Percentiles rank a stretch among this genome's conserved stretches.
These are phyloP conservation scores for Thereva nobilitata DNA, from an alignment of 2,888 invertebrate genomes.

Conservation along the genomic window DNA sequence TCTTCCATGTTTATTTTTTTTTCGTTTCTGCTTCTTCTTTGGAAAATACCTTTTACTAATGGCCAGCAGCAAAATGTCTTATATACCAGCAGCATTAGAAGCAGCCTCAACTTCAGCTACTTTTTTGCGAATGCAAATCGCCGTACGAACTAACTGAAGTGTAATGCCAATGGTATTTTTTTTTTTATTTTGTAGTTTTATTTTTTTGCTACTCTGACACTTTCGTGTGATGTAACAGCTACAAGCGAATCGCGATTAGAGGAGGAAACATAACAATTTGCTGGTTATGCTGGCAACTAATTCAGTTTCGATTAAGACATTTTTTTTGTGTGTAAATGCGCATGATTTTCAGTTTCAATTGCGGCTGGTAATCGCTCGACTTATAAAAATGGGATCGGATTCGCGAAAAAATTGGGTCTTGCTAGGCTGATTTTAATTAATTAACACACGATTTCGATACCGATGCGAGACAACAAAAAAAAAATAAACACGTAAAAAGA, in stretches of 20 bases:
- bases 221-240: conserved; percentile 17
- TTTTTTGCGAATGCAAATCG: too few species aligned
- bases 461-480: too few species aligned
- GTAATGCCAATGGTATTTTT: conserved; percentile 3
- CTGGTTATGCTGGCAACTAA: conserved; percentile 10
- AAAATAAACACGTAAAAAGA: too few species aligned
- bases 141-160: too few species aligned
- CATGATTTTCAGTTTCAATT: conserved; percentile 26
- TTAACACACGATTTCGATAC: too few species aligned
- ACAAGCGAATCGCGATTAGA: not conserved
- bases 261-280: conserved; percentile 15
- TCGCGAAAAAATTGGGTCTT: too few species aligned
- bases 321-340: not conserved
- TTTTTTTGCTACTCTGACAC: conserved; percentile 6
- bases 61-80: too few species aligned
- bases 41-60: too few species aligned
- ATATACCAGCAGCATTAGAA: too few species aligned
- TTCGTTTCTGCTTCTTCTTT: not conserved
- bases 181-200: not conserved
- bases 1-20: not conserved
- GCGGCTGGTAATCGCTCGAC: not conserved
- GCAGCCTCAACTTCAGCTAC: too few species aligned
- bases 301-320: conserved; percentile 15
- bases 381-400: conserved; percentile 4
- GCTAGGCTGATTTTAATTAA: too few species aligned